Conservation (phyloP, 2,113 vertebrate genomes). For the Strix uralensis region DNA sequence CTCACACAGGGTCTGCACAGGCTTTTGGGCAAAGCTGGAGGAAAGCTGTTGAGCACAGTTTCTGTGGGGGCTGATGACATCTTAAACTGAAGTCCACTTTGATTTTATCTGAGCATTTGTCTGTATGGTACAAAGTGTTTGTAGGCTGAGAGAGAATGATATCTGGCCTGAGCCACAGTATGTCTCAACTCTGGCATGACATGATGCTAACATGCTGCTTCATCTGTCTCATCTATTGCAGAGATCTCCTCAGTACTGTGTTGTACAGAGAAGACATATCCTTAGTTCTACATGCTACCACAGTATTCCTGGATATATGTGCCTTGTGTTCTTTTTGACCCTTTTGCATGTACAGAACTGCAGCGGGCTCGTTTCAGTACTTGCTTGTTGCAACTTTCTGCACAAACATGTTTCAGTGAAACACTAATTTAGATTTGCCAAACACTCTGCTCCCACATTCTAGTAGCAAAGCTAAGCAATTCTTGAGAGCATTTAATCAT, state of each 20-base stretch:
- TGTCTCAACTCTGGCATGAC: neutral
- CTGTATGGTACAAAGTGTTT: fast-evolving
- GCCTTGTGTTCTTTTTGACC: neutral
- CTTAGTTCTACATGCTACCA: neutral
- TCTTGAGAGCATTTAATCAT: neutral
- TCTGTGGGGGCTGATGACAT: neutral
- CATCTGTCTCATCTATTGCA: neutral
- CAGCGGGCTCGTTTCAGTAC: neutral
- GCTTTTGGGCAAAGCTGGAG: neutral
- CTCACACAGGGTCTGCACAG: neutral
- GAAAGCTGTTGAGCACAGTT: neutral
- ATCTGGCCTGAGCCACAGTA: neutral
- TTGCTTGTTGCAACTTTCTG: neutral
- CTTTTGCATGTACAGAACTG: neutral
- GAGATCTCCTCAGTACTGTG: too few relatives aligned
- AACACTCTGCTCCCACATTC: neutral
- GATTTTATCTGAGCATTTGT: neutral
- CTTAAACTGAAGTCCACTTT: neutral
- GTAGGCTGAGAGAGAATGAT: neutral
- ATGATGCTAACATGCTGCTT: neutral
- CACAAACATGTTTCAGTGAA: neutral
- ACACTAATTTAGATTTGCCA: neutral
- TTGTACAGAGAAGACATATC: neutral
- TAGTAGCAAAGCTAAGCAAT: neutral
- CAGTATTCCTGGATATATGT: neutral